Evolutionary conservation across 2,797 vertebrate genomes (phyloP).

Genomic region (Anomalospiza imberbis): DNA sequence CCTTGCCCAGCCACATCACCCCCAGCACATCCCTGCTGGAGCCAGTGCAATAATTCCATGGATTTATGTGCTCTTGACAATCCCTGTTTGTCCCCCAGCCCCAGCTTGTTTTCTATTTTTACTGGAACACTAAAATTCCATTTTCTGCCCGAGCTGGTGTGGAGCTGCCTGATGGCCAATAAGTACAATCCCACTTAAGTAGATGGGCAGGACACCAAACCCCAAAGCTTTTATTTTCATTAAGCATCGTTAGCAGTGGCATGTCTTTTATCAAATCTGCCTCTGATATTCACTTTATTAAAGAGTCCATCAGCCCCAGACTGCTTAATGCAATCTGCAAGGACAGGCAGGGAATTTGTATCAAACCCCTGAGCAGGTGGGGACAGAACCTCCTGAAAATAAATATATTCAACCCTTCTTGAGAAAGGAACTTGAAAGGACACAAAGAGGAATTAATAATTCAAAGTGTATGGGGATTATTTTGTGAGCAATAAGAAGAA

Average conservation of each 20-base stretch:
- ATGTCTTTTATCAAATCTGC: constrained; percentile 51
- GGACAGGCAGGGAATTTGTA: neutral
- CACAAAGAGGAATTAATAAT: neutral
- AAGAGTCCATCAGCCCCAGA: constrained; percentile 28
- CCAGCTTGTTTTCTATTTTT: neutral
- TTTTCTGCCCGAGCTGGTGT: neutral
- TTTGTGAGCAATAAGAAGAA: neutral
- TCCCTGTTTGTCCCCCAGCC: neutral
- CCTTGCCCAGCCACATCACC: neutral
- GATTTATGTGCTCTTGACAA: neutral
- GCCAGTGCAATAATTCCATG: neutral
- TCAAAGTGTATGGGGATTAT: neutral
- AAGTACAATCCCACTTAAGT: constrained; percentile 37
- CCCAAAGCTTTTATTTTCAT: constrained; percentile 65
- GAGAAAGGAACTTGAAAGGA: neutral
- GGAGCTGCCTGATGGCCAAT: neutral
- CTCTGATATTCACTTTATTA: constrained; percentile 41
- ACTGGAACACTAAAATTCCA: neutral
- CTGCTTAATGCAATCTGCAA: constrained; percentile 40
- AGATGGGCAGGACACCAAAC: constrained; percentile 43
- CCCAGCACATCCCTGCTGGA: neutral
- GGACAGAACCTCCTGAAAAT: neutral
- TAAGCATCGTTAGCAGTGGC: constrained; percentile 51
- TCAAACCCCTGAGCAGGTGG: neutral
- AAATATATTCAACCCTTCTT: neutral